phyloP scores from a whole-genome alignment of 2,113 vertebrate species.

The Strix uralensis region DNA sequence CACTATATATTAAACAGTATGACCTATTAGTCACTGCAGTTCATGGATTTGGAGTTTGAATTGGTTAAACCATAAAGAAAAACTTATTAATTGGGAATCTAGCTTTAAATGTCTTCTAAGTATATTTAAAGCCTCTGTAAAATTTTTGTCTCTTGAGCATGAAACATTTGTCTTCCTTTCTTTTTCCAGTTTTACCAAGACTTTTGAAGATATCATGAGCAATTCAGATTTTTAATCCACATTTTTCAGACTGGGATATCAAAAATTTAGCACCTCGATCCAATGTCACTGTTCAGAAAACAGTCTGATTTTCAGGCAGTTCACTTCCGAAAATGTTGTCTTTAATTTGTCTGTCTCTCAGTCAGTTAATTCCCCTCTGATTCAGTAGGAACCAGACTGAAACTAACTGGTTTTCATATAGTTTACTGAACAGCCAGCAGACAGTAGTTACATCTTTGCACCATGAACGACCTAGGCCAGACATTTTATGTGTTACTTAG shows the following conservation, averaged over 20 bases:
- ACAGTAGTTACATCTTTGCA: background rate
- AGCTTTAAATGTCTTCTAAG: background rate
- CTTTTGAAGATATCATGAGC: background rate
- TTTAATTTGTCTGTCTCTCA: background rate
- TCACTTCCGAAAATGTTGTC: background rate
- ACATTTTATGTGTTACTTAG: background rate
- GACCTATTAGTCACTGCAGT: background rate
- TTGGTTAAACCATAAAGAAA: background rate
- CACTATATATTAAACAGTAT: background rate
- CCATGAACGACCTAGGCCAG: background rate
- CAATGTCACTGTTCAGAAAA: background rate
- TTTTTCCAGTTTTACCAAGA: background rate
- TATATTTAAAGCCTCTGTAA: background rate
- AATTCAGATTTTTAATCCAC: background rate
- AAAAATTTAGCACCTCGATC: background rate
- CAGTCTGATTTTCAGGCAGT: background rate
- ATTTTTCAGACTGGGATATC: background rate
- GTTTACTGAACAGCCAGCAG: background rate
- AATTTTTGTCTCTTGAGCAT: background rate
- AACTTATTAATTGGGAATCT: background rate
- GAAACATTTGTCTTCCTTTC: background rate
- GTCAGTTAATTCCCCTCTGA: background rate
- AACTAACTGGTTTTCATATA: background rate
- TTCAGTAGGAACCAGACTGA: background rate
- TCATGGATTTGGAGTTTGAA: background rate